phyloP scores from a whole-genome alignment of 2,113 vertebrate genomes.

The Cepphus grylle region DNA sequence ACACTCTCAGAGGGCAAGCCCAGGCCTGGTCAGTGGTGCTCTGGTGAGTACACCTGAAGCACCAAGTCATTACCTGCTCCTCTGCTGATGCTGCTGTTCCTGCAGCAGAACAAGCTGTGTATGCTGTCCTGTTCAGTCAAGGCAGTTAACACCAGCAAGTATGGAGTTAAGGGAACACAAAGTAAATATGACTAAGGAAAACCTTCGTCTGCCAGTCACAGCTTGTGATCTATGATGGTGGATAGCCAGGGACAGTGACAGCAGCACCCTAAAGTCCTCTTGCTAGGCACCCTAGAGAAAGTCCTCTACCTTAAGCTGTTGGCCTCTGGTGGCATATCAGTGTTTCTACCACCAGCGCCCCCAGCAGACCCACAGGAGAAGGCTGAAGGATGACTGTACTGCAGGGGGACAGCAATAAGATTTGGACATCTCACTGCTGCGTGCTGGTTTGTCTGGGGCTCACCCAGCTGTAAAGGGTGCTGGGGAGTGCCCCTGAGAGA shows the following conservation, averaged over 20 bases:
- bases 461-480: neutral
- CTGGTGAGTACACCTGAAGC: neutral
- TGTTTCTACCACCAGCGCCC: neutral
- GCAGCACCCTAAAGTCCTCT: neutral
- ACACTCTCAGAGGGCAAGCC: neutral
- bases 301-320: neutral
- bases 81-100: conserved; percentile 4
- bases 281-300: neutral
- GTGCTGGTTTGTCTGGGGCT: neutral
- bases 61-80: neutral
- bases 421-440: neutral
- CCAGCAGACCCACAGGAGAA: neutral
- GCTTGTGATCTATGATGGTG: neutral
- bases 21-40: neutral
- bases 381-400: neutral
- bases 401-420: neutral
- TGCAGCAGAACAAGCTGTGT: neutral
- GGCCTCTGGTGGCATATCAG: neutral
- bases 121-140: fast-evolving
- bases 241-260: neutral
- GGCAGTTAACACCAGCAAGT: neutral
- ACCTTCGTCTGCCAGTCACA: neutral
- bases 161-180: neutral
- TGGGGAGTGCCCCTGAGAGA: neutral
- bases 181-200: neutral